Evolutionary conservation across 2,888 invertebrate species (phyloP), one percentile per base, ranked within the genome.

Genomic region (Lasioglossum zephyrum): DNA sequence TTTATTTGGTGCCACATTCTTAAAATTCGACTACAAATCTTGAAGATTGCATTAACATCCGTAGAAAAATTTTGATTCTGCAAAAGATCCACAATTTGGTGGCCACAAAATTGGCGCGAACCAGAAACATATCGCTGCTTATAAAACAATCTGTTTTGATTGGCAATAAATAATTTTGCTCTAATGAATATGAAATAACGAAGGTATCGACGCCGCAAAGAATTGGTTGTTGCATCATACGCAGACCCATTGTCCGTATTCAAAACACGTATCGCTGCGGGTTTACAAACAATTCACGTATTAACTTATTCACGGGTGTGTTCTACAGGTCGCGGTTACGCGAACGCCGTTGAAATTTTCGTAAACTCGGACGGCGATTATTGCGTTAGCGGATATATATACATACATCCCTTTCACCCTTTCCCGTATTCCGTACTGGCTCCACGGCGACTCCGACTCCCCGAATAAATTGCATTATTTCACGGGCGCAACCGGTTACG

Each of bases 281-380:
- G 39, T 60, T 57, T 36, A 44, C 41, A 72, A 77, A 77, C 60
- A 60, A 49, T 77, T 72, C 73, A 57, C 69, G 79, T 70, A 57
- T 74, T 69, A 47, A 82, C 73, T 69, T 57, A 82, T 70, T 47
- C 26, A 47, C 44, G 26, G 22, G 36, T 74, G 26, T 57, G 26
- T 57, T 4, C 18, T 13, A 13, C 22, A 16, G 26, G 41, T 60
- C 41, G 75, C 31, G 26, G 31, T 57, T 18, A 26, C n/a, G 36
- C 22, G 53, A 70, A 44, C 18, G 36, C 47, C n/a, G 39, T 39
- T 36, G 75, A 53, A 74, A 82, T 82, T 79, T 74, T 82, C 74
- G 44, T 74, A 79, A 79, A 74, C 69, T 69, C 31, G 5, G 18
- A 8, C 6, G 16, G 47, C 39, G 81, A 81, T 81, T 72, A 73